Percentiles rank a stretch among this genome's conserved stretches.
Evolutionary conservation across 2,113 vertebrate genomes (phyloP).

Genomic region (Aegotheles bennettii): DNA sequence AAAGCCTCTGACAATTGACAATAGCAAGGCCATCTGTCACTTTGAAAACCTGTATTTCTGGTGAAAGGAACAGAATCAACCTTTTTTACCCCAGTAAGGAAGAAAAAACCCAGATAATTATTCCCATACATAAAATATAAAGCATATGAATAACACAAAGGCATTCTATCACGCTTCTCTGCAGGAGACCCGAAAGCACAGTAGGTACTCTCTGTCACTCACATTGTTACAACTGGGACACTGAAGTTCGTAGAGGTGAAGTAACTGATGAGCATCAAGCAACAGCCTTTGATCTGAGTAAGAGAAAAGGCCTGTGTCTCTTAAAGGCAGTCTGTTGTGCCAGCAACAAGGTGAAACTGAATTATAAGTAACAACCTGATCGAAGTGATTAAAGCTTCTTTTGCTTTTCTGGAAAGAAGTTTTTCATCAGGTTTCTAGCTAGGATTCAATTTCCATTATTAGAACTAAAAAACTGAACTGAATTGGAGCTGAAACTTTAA

Average conservation of each 20-base stretch:
- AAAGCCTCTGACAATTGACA: neutral
- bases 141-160: neutral
- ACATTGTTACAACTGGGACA: neutral
- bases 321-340: neutral
- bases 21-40: neutral
- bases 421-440: neutral
- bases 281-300: neutral
- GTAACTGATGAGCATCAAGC: neutral
- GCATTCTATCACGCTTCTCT: neutral
- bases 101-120: neutral
- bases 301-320: neutral
- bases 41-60: neutral
- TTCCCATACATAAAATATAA: neutral
- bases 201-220: neutral
- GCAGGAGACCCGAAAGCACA: neutral
- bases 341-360: neutral
- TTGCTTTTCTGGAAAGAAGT: neutral
- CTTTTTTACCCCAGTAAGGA: neutral
- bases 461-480: neutral
- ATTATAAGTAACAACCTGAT: neutral
- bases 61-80: neutral
- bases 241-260: neutral
- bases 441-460: neutral
- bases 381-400: neutral
- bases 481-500: neutral